Conservation (phyloP, 2,888 invertebrate genomes). For the Theretra japonica region DNA sequence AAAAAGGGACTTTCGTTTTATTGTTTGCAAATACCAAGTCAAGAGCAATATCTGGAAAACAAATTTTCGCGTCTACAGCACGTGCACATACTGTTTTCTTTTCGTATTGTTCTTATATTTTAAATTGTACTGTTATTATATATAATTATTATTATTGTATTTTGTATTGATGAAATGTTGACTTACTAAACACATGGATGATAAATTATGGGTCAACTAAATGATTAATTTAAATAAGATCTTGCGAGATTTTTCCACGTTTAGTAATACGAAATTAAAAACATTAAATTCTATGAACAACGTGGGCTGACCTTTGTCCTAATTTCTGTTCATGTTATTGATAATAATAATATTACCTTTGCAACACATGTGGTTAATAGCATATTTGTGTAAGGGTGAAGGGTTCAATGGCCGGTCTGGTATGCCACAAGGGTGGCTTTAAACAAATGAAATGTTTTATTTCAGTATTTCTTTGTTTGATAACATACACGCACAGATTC, state of each 20-base stretch:
- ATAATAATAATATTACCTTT: no score
- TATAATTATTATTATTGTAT: neutral
- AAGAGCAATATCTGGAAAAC: slow-evolving; percentile 60
- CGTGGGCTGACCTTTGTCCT: neutral
- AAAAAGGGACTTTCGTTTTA: slow-evolving; percentile 60
- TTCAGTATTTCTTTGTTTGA: no score
- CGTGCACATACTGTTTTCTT: slow-evolving; percentile 44
- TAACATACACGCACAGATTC: no score
- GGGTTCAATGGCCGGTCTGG: neutral
- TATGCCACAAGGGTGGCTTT: no score
- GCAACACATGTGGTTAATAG: neutral
- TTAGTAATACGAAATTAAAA: no score
- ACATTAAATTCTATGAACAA: neutral
- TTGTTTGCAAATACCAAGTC: slow-evolving; percentile 60
- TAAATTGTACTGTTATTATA: neutral
- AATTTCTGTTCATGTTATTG: neutral
- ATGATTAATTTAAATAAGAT: no score
- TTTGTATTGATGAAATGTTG: neutral
- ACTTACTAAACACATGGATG: no score
- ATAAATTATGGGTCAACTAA: no score
- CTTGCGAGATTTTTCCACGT: no score
- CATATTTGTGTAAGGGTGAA: neutral
- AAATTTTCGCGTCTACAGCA: slow-evolving; percentile 46
- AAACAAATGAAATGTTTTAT: no score
- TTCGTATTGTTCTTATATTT: neutral